Percentiles rank a stretch among this genome's conserved stretches.
phyloP scores from a whole-genome alignment of 2,888 invertebrate species.

The Orthonychiurus folsomi region DNA sequence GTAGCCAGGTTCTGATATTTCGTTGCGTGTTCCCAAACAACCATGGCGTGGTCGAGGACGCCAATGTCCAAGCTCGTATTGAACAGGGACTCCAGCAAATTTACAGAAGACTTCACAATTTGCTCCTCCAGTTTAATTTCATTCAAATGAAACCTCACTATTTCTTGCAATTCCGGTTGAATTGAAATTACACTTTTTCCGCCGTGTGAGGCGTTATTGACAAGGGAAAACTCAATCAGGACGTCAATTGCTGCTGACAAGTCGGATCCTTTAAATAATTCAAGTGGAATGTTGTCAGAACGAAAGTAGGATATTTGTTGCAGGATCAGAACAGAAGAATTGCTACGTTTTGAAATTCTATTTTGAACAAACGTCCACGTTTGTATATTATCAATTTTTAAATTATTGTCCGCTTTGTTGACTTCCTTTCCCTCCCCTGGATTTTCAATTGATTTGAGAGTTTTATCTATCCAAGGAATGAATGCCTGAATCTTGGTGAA shows the following conservation, averaged over 20 bases:
- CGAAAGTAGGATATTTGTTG: background rate
- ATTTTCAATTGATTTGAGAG: background rate
- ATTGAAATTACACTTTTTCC: background rate
- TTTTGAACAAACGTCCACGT: background rate
- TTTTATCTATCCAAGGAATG: background rate
- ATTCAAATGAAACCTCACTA: background rate
- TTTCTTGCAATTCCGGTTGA: background rate
- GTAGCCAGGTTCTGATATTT: background rate
- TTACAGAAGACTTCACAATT: background rate
- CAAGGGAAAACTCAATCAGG: background rate
- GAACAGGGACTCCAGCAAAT: background rate
- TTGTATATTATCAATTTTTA: background rate
- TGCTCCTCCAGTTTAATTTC: background rate
- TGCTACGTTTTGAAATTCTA: background rate
- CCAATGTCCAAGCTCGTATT: background rate
- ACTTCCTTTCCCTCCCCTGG: background rate
- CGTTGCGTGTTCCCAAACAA: background rate
- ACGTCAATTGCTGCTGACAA: background rate
- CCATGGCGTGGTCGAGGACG: background rate
- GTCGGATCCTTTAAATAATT: background rate
- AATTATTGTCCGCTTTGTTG: background rate
- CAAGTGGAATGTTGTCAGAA: background rate
- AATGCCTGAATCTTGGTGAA: background rate
- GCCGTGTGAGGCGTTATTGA: background rate
- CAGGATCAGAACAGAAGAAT: background rate